A percentile compares a stretch with the other conserved stretches of the same genome.
phyloP scores from a whole-genome alignment of 92 coral and sea anemone species.

The Palythoa caribaeorum region DNA sequence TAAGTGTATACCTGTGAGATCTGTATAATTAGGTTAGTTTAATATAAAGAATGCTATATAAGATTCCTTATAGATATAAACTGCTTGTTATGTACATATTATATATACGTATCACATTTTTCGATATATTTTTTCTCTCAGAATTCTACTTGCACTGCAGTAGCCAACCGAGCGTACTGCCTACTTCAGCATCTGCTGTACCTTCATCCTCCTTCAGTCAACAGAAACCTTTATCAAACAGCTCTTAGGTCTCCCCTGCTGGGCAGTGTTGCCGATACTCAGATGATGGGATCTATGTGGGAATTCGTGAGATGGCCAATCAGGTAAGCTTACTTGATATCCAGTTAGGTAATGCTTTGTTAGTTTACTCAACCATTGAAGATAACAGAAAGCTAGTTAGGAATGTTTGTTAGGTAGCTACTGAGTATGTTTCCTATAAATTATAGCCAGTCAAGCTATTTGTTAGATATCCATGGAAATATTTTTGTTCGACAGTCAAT shows the following conservation, averaged over 20 bases:
- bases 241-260: not conserved
- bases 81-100: not conserved
- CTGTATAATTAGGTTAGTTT: no score
- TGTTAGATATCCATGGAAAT: no score
- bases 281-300: constrained; percentile 8
- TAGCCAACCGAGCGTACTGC: constrained; percentile 22
- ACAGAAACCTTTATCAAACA: constrained; percentile 16
- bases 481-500: no score
- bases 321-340: not conserved
- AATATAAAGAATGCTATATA: no score
- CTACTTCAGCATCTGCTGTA: constrained; percentile 27
- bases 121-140: not conserved
- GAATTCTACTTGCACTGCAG: not conserved
- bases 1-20: no score
- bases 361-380: not conserved
- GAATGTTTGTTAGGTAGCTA: not conserved
- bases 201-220: constrained; percentile 30
- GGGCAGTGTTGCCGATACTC: not conserved
- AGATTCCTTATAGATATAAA: not conserved
- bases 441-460: no score
- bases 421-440: not conserved
- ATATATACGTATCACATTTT: no score
- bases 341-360: not conserved
- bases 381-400: not conserved
- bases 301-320: constrained; percentile 5